Evolutionary conservation across 2,113 vertebrate genomes (phyloP), one percentile per base, ranked within the genome.

Genomic region (Gopherus evgoodei): DNA sequence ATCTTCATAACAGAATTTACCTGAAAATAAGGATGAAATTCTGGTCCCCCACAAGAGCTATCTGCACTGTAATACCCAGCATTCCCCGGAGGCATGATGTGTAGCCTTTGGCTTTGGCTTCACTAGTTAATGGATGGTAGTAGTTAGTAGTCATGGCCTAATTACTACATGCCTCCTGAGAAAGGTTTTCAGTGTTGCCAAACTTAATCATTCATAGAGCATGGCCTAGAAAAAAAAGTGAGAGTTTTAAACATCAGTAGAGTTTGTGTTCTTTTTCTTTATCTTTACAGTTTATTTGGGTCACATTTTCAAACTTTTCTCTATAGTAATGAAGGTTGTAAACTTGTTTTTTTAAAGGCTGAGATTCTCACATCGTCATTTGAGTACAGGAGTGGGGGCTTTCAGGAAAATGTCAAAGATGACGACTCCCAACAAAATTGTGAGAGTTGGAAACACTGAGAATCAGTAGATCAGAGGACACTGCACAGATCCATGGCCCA

Each of bases 401-500:
- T 75, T 75, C 22, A 75, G 72, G n/a, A 42, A 38, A 75, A 75
- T 13, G 38, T 75, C 72, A 75, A 75, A 75, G 31, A 35, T 75
- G n/a, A 75, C 9, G 21, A 25, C 9, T 35, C 11, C 38, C 22
- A 75, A 75, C 12, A 44, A 42, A 75, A 75, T 42, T 24, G 69
- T 75, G 35, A 42, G 38, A 75, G 9, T 42, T 75, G 72, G 38
- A 11, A 25, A 42, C 38, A 25, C 2, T 75, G 19, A 22, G 13
- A 27, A 56, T 12, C 24, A 89, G 6, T 38, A 35, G 2, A 87
- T 44, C 35, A 50, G 8, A 92, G 4, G 29, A 72, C 47, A 0
- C 1, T 50, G 6, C 59, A 50, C 2, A 0, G 1, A 85, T 2
- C 8, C 14, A 16, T n/a, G 6, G 65, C 90, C n/a, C 10, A 3